Evolutionary conservation across 2,797 vertebrate genomes (phyloP), one percentile per base, ranked within the genome.

Genomic region (Pseudotriccus pelzelni): DNA sequence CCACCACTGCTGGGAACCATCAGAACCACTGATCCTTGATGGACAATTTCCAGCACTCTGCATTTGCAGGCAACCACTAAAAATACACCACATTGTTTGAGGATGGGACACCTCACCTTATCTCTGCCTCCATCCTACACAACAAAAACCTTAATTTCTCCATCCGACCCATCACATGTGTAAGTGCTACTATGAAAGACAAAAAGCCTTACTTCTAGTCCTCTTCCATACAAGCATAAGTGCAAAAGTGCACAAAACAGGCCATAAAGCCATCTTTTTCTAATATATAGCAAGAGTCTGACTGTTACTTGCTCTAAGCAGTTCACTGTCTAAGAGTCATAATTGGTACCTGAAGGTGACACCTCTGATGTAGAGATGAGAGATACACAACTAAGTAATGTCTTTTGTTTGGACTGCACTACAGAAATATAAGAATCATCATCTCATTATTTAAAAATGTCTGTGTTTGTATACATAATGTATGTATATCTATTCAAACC

Each of bases 241-340:
- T 9, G 72, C 18, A 90, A 91, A 73, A 39, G 4, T 7, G 10
- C 32, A 72, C 28, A 73, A 83, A 79, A 30, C 1, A 3, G 12
- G 62, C 10, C 8, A 15, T 32, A 60, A 78, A 74, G 10, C 12
- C 3, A 0, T 3, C 9, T 18, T n/a, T 55, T 55, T 24, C 36
- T 59, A 22, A 24, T n/a, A 14, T 4, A 4, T 3, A 46, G 3
- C 10, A 50, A 34, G 11, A 43, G 10, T 41, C 41, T 1, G 2
- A 11, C 21, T 73, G 14, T 49, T 69, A 12, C 36, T 44, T 84
- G 30, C 11, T 11, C 11, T 32, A n/a, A 55, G n/a, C 27, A 92
- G 2, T 22, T 86, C 52, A 14, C 9, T 34, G 2, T 10, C 20
- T 6, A 47, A 36, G 20, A 7, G 21, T 37, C 39, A 44, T 3